A percentile compares a stretch with the other conserved stretches of the same genome.
phyloP scores from a whole-genome alignment of 2,888 invertebrate genomes.

The Atethmia centrago region DNA sequence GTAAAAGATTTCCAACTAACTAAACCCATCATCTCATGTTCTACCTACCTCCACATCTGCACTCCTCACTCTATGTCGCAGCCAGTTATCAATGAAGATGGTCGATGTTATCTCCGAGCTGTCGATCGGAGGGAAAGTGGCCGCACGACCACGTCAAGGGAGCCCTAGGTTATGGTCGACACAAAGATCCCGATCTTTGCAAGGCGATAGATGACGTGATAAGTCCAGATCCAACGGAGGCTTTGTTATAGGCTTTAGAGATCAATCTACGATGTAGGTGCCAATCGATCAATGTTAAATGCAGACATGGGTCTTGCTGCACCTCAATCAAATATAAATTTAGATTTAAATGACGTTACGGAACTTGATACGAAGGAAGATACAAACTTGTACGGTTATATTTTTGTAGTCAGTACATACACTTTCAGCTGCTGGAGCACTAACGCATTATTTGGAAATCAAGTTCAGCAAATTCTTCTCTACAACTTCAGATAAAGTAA shows the following conservation, averaged over 20 bases:
- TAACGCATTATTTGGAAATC: too few relatives aligned
- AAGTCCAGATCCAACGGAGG: conserved; percentile 9
- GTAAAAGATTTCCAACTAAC: neutral
- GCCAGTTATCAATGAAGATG: conserved; percentile 86
- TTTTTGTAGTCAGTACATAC: too few relatives aligned
- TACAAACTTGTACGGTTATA: too few relatives aligned
- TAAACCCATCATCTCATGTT: conserved; percentile 12
- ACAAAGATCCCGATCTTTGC: conserved; percentile 36
- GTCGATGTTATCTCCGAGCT: conserved; percentile 75
- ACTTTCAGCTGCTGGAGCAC: too few relatives aligned
- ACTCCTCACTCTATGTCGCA: conserved; percentile 69
- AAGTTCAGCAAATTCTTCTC: too few relatives aligned
- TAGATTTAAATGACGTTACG: neutral
- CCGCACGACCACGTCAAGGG: conserved; percentile 60
- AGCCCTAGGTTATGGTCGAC: conserved; percentile 67
- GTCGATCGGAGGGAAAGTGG: conserved; percentile 75
- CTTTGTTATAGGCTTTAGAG: conserved; percentile 32
- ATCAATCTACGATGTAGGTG: conserved; percentile 18
- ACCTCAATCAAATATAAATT: conserved; percentile 18
- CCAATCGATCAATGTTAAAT: conserved; percentile 44
- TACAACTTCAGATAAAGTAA: neutral
- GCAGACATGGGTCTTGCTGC: neutral
- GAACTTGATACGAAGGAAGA: neutral
- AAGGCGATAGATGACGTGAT: conserved; percentile 41
- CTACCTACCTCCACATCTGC: conserved; percentile 58